Base-by-base conservation (phyloP, 2,797 vertebrate species). In the Karalla daura region DNA sequence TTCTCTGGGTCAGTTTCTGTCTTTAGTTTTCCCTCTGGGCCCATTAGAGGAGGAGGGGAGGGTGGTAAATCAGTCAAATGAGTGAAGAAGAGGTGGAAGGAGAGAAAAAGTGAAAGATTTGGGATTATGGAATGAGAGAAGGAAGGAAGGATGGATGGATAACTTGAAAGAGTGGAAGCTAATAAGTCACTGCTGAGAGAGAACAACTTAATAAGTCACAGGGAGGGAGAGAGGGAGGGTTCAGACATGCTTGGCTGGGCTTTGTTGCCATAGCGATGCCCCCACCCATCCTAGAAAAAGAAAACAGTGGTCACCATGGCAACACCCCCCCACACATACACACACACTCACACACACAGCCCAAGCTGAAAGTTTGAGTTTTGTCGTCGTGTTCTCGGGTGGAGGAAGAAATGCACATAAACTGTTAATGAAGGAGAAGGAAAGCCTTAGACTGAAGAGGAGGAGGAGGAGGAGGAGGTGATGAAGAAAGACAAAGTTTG, bases 191-290 rank as follows among this genome's bases (percentile, higher is more conserved):
- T 30, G 51, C 36, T 32, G 50, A 73, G 7, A 56, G 69, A 63
- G 64, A 15, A 37, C 27, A 24, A 25, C 71, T 78, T 86, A 85
- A 85, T 84, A 72, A 54, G 78, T 78, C 67, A 78, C 39, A 52
- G 40, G 5, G 24, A 27, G 21, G 32, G 30, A 13, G 43, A 37
- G 51, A 41, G 61, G 9, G 71, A 63, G 74, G 51, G 30, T 71
- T 80, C 15, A 67, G 72, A 62, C 32, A 39, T 21, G 46, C 67
- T 75, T 30, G 20, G 63, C 60, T 32, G 27, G 63, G 40, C 62
- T 53, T 56, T 2, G 77, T 89, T 59, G 45, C 83, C 79, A 61
- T 71, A 83, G 70, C 76, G 23, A 86, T 54, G 24, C 61, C 47
- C 39, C 70, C 58, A 5, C 33, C 52, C 52, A 14, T n/a, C 36